Conservation (phyloP, 2,888 invertebrate species). For the Thera obeliscata region DNA sequence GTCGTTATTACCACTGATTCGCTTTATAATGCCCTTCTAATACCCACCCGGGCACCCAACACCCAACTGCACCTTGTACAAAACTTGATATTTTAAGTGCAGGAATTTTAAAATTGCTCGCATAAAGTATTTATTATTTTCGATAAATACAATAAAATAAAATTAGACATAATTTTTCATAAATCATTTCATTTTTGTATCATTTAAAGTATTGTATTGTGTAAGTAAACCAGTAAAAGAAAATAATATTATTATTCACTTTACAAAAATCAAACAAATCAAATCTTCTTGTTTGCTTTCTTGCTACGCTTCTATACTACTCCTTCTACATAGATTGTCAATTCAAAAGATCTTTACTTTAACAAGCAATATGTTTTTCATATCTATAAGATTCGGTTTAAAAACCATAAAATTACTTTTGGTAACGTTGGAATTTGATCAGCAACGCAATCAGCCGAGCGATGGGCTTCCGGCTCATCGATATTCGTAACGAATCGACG, state of each 20-base stretch:
- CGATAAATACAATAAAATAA: too few relatives aligned
- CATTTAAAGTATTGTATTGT: too few relatives aligned
- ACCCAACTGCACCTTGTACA: conserved; percentile 42
- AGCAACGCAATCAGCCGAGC: conserved; percentile 75
- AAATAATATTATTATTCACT: too few relatives aligned
- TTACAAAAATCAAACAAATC: too few relatives aligned
- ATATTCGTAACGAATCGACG: conserved; percentile 84
- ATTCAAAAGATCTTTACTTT: conserved; percentile 43
- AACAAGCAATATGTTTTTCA: conserved; percentile 23
- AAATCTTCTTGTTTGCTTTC: too few relatives aligned
- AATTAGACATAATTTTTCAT: too few relatives aligned
- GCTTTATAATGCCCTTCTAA: conserved; percentile 78
- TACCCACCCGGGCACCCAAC: conserved; percentile 53
- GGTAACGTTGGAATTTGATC: conserved; percentile 75
- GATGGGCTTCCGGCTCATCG: conserved; percentile 82
- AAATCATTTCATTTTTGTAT: too few relatives aligned
- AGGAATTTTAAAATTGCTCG: neutral
- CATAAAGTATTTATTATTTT: too few relatives aligned
- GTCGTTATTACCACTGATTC: conserved; percentile 81
- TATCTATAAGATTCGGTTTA: conserved; percentile 62
- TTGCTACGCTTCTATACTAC: neutral
- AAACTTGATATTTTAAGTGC: conserved; percentile 6
- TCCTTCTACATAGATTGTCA: conserved; percentile 32
- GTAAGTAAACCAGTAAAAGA: too few relatives aligned
- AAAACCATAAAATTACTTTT: conserved; percentile 83